These are phyloP conservation scores for Zoanthus sociatus DNA, from an alignment of 92 coral and sea anemone species.

Conservation along the genomic window DNA sequence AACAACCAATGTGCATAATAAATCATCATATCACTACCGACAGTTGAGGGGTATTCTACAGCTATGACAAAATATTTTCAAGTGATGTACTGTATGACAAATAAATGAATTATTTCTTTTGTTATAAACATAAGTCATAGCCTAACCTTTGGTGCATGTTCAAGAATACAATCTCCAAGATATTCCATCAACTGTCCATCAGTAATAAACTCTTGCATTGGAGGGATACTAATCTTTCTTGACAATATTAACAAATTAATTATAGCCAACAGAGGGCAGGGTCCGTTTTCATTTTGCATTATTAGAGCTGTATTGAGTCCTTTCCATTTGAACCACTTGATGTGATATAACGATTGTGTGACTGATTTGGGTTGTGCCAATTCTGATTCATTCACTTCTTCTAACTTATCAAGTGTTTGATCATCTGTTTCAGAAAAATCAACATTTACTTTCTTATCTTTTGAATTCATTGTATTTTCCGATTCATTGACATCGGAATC, in stretches of 20 bases:
- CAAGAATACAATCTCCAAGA: conserved; percentile 90
- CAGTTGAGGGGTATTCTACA: too few species aligned
- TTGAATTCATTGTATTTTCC: conserved; percentile 1
- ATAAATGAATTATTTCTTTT: too few species aligned
- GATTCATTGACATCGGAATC: not conserved
- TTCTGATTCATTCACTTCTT: not conserved
- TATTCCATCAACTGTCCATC: conserved; percentile 96
- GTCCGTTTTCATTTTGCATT: conserved; percentile 99
- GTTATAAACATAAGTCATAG: not conserved
- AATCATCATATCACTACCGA: too few species aligned
- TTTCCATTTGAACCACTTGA: conserved; percentile 96
- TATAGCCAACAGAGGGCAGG: conserved; percentile 94
- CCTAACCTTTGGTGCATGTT: conserved; percentile 92
- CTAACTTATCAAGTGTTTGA: conserved; percentile 30
- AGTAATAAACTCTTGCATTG: conserved; percentile 89
- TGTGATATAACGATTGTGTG: conserved; percentile 80
- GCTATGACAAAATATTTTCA: not conserved
- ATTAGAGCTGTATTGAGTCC: conserved; percentile 88
- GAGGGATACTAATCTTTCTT: conserved; percentile 78
- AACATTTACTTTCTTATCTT: conserved; percentile 3
- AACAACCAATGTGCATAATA: too few species aligned
- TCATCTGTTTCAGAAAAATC: conserved; percentile 3
- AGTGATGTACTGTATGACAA: too few species aligned
- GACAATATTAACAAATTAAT: conserved; percentile 86
- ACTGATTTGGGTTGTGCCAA: not conserved